phyloP scores from a whole-genome alignment of 1,140 invertebrate species.

The Scaptodrosophila lebanonensis region DNA sequence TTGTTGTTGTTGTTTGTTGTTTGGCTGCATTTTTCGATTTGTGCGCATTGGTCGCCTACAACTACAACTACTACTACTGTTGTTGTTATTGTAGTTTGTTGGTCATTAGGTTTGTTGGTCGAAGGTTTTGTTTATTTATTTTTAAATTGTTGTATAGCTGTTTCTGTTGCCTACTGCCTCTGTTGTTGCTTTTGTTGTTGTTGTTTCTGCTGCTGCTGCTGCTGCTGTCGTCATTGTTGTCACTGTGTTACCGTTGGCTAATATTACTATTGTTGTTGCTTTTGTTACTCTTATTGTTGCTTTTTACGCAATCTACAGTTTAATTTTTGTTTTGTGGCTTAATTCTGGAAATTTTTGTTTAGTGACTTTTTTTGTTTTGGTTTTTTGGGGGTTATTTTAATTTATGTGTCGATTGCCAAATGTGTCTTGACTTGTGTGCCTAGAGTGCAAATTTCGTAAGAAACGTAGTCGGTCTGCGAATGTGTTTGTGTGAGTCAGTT shows the following conservation, averaged over 20 bases:
- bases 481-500: constrained; percentile 15
- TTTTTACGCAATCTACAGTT: constrained; percentile 63
- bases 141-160: constrained; percentile 14
- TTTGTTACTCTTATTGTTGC: neutral
- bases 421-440: constrained; percentile 37
- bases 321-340: constrained; percentile 42
- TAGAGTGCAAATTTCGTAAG: constrained; percentile 19
- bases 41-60: too few relatives aligned
- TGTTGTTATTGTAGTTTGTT: constrained; percentile 19
- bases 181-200: neutral
- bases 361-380: constrained; percentile 1
- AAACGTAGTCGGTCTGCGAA: constrained; percentile 27
- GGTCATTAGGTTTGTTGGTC: constrained; percentile 28
- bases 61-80: too few relatives aligned
- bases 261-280: constrained; percentile 15
- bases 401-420: constrained; percentile 58
- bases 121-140: constrained; percentile 60
- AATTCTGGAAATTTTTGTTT: constrained; percentile 43
- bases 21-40: constrained; percentile 36
- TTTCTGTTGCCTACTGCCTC: neutral
- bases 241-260: too few relatives aligned
- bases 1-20: constrained; percentile 26
- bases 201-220: too few relatives aligned
- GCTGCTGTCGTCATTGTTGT: too few relatives aligned
- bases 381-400: constrained; percentile 38